Base-by-base conservation (phyloP, 2,888 invertebrate genomes). In the Campaea margaritaria region DNA sequence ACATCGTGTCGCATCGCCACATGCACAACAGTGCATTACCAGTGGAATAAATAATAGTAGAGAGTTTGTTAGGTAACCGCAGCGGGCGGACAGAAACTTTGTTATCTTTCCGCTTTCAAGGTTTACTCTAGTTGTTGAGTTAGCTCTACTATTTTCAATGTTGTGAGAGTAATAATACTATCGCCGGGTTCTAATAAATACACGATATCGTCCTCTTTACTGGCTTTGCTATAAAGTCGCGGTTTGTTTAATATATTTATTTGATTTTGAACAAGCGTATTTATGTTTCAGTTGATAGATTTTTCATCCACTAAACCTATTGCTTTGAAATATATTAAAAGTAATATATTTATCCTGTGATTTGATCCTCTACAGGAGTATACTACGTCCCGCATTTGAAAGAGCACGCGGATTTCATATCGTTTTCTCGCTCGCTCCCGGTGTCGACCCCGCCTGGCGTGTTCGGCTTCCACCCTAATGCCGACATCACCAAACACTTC, bases 401-500 rank as follows among this genome's bases (percentile, higher is more conserved):
- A 58, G 96, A 96, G 73, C 95, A 96, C 73, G 94, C 95, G 0
- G 95, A 95, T 28, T 97, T 94, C 81, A 82, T 96, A 52, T 81
- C 84, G 14, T 96, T 95, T 74, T 95, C 95, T 0, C 94, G 91
- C 16, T 93, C 94, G 28, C 84, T 98, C 71, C 98, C 98, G 0
- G 90, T 95, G 56, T 94, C 95, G 27, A 96, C 97, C 13, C 94
- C 95, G 55, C 98, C 98, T 0, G 95, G 95, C 62, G 96, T 98
- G 41, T 98, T 98, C 86, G 98, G 98, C 11, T 96, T 98, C 94
- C 96, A 98, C 83, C 94, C 96, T 59, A 98, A 98, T 88, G 98
- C 98, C 0, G 97, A 98, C 77, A 97, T 98, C 74, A 96, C 97
- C 75, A 97, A 97, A 82, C 98, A 98, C 83, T 96, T 97, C 83